Evolutionary conservation across 1,140 invertebrate species (phyloP).

Genomic region (Drosophila setifemur): DNA sequence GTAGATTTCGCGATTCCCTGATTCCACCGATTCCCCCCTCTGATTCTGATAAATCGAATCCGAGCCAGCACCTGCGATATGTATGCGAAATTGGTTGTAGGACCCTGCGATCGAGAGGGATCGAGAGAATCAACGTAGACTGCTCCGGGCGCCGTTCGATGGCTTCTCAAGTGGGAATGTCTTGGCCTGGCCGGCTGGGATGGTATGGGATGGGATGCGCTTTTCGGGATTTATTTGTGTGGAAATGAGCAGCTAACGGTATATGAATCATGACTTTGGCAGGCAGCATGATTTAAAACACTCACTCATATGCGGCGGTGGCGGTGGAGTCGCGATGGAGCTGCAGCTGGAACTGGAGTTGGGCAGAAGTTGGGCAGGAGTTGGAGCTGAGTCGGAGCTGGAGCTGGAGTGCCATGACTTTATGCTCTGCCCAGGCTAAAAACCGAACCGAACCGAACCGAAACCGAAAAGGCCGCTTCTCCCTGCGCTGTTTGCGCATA

Average conservation of each 20-base stretch:
- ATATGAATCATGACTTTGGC: slow-evolving; percentile 82
- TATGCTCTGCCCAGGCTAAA: slow-evolving; percentile 30
- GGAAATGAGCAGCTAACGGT: slow-evolving; percentile 81
- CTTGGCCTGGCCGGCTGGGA: slow-evolving; percentile 3
- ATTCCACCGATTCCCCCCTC: too few relatives aligned
- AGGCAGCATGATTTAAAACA: slow-evolving; percentile 81
- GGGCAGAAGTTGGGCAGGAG: slow-evolving; percentile 1
- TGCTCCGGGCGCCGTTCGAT: slow-evolving; percentile 62
- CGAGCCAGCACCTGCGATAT: slow-evolving; percentile 65
- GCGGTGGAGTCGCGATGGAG: neutral
- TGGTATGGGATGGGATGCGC: slow-evolving; percentile 45
- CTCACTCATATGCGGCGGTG: slow-evolving; percentile 67
- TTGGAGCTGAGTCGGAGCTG: slow-evolving; percentile 10
- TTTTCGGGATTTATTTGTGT: slow-evolving; percentile 80
- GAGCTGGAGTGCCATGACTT: slow-evolving; percentile 53
- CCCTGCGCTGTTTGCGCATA: slow-evolving; percentile 68
- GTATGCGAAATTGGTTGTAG: slow-evolving; percentile 45
- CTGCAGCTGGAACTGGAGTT: slow-evolving; percentile 3
- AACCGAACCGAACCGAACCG: slow-evolving; percentile 28
- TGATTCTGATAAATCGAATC: slow-evolving; percentile 25
- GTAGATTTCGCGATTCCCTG: neutral
- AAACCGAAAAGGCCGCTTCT: slow-evolving; percentile 1
- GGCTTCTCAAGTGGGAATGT: slow-evolving; percentile 60
- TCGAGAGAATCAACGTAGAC: slow-evolving; percentile 6
- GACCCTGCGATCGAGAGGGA: neutral